phyloP scores from a whole-genome alignment of 2,888 invertebrate species.

The Ametastegia equiseti region DNA sequence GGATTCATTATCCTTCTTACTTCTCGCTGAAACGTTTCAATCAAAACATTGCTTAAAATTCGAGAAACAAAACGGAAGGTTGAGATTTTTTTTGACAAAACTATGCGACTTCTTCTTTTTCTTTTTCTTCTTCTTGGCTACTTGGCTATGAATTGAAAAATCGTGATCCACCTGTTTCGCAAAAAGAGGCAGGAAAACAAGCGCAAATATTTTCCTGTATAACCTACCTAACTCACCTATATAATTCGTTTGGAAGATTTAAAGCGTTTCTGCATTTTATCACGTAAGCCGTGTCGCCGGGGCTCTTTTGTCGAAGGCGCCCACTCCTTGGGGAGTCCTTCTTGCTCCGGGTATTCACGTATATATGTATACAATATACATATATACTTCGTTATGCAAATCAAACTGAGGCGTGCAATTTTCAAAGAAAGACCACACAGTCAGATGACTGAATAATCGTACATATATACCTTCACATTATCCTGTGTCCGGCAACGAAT shows the following conservation, averaged over 20 bases:
- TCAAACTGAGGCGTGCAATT: slow-evolving; percentile 24
- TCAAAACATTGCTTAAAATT: too few relatives aligned
- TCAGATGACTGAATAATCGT: not conserved
- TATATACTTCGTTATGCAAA: slow-evolving; percentile 26
- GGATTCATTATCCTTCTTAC: not conserved
- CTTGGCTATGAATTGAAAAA: not conserved
- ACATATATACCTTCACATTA: not conserved
- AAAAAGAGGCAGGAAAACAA: slow-evolving; percentile 2
- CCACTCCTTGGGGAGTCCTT: slow-evolving; percentile 18
- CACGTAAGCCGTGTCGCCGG: not conserved
- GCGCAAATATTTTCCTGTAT: not conserved
- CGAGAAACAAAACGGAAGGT: too few relatives aligned
- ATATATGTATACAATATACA: too few relatives aligned
- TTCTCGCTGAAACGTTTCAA: not conserved
- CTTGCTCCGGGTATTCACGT: not conserved
- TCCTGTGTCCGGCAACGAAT: not conserved
- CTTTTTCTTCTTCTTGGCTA: not conserved
- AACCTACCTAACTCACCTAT: too few relatives aligned
- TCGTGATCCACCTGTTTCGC: slow-evolving; percentile 7
- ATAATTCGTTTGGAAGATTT: not conserved
- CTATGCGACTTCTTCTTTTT: too few relatives aligned
- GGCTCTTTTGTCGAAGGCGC: slow-evolving; percentile 2
- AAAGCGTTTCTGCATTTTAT: slow-evolving; percentile 13
- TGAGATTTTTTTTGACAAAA: too few relatives aligned
- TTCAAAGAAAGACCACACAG: slow-evolving; percentile 19